phyloP scores from a whole-genome alignment of 1,140 invertebrate genomes.

The Aricia agestis region DNA sequence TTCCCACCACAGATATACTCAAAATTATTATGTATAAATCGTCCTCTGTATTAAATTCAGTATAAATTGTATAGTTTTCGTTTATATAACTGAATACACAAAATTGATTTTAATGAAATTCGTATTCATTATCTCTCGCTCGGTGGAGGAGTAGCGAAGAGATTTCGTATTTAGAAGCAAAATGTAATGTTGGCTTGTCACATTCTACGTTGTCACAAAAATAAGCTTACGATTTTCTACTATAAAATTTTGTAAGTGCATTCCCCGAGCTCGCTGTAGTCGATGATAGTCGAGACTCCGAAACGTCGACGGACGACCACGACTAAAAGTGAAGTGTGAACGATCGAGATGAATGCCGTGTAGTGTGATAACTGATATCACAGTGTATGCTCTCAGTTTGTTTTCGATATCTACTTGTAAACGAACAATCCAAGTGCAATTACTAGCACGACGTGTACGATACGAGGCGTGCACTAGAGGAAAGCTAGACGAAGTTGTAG shows the following conservation, averaged over 20 bases:
- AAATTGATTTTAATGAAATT: neutral
- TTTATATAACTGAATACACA: neutral
- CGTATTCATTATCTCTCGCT: neutral
- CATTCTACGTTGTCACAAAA: neutral
- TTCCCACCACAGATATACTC: constrained; percentile 6
- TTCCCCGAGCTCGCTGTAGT: neutral
- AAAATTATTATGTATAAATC: neutral
- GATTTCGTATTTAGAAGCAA: no score
- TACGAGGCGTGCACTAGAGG: no score
- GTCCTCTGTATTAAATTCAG: neutral
- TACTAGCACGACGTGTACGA: no score
- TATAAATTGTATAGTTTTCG: neutral
- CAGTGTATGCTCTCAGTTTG: no score
- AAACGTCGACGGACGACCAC: neutral
- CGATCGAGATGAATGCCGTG: no score
- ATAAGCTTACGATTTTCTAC: neutral
- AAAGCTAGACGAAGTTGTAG: no score
- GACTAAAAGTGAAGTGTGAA: no score
- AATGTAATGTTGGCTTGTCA: neutral
- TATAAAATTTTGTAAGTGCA: neutral
- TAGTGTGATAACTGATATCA: no score
- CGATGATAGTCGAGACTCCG: neutral
- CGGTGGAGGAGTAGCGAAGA: no score
- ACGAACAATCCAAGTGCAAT: no score
- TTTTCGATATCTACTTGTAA: no score